Evolutionary conservation across 2,888 invertebrate species (phyloP).

Genomic region (Antheraea assamensis): DNA sequence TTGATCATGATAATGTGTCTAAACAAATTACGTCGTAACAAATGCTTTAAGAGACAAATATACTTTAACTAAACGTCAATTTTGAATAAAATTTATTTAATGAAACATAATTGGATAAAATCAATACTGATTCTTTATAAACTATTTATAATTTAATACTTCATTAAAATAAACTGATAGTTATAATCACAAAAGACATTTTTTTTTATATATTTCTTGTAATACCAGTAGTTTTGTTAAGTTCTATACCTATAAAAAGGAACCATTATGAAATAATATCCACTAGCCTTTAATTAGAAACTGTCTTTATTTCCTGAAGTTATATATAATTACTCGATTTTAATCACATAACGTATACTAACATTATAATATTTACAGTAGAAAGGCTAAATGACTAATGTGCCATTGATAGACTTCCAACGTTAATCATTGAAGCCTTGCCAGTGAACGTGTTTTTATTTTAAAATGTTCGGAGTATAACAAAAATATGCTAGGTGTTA

Average conservation of each 20-base stretch:
- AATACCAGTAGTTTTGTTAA: not conserved
- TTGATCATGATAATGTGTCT: conserved; percentile 2
- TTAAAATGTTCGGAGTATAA: not conserved
- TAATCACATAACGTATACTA: not conserved
- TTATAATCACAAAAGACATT: not conserved
- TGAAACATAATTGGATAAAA: not conserved
- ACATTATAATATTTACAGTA: not conserved
- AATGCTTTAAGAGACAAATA: not conserved
- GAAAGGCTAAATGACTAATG: no score
- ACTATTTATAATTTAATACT: not conserved
- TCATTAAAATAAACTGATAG: not conserved
- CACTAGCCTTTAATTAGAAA: conserved; percentile 2
- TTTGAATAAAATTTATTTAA: not conserved
- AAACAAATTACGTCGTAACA: not conserved
- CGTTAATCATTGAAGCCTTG: no score
- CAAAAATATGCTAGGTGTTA: conserved; percentile 45
- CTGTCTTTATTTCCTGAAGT: not conserved
- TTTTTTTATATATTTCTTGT: not conserved
- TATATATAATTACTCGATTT: not conserved
- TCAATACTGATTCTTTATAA: not conserved
- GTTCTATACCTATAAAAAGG: not conserved
- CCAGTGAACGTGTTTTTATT: not conserved
- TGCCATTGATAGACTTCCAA: no score
- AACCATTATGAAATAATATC: not conserved
- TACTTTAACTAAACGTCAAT: not conserved